Base-by-base conservation (phyloP, 2,797 vertebrate genomes). In the Acrossocheilus wenchowensis region DNA sequence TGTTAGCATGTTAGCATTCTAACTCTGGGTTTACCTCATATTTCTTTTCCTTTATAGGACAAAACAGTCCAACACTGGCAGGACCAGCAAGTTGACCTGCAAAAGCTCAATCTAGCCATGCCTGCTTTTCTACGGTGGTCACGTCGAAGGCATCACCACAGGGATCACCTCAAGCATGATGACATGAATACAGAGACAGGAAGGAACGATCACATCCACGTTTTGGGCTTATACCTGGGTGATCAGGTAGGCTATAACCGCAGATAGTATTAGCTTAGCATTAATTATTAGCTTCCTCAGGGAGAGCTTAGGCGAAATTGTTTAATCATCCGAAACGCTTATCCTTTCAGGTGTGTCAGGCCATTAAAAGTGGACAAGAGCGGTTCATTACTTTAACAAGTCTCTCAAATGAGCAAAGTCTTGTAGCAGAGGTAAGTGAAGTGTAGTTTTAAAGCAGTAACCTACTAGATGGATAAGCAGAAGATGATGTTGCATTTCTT, bases 261-360 rank as follows among this genome's bases (percentile, higher is more conserved):
- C 36, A 21, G 26, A 66, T 34, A 2, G 7, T 26, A 78, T 45
- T 48, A 48, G 34, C 36, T 54, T 84, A 14, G 57, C 26, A 77
- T 66, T 45, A 50, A 73, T 64, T 43, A 64, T 64, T 43, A 50
- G 57, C 54, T 83, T 66, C 57, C 17, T 75, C 19, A 10, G 41
- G 39, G 11, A 78, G 2, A 15, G 34, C 23, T 80, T 66, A 74
- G 57, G 41, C 8, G 4, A 39, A 36, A 30, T 69, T 26, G 30
- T 48, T 77, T 3, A 57, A 52, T 78, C 30, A 54, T 57, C 83
- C 69, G n/a, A 78, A 84, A 50, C 60, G 34, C 60, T 84, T 74
- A 74, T 87, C 14, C 57, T 64, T 50, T 80, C 34, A 90, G 85
- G 85, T 90, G 15, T 90, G 87, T 41, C 83, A 83, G 74, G 52